Percentiles rank a stretch among this genome's conserved stretches.
Evolutionary conservation across 2,113 vertebrate genomes (phyloP).

Genomic region (Saccopteryx leptura): DNA sequence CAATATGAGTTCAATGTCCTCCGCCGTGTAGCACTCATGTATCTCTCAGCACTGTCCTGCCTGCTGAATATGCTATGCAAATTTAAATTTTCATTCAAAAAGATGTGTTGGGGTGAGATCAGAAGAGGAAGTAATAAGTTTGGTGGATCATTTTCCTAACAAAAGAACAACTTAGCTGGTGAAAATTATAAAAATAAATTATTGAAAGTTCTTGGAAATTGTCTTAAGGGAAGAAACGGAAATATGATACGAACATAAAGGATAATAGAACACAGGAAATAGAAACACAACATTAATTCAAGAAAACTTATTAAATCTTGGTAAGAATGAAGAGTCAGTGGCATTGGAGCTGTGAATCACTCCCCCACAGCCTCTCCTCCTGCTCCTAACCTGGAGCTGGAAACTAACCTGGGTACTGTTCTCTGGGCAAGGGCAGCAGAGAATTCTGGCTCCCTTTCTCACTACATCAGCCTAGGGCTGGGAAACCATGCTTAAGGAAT

Average conservation of each 20-base stretch:
- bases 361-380: neutral
- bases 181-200: neutral
- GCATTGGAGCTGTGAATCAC: neutral
- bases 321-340: neutral
- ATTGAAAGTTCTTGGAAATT: neutral
- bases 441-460: neutral
- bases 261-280: neutral
- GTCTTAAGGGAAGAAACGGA: neutral
- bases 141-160: neutral
- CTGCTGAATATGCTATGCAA: neutral
- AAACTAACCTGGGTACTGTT: neutral
- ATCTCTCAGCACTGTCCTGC: neutral
- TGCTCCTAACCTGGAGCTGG: neutral
- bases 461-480: neutral
- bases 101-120: neutral
- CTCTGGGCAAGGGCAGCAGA: neutral
- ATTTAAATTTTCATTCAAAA: neutral
- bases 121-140: neutral
- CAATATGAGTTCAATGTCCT: neutral
- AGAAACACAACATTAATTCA: conserved; percentile 1
- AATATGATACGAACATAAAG: neutral
- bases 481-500: neutral
- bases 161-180: neutral
- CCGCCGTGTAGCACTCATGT: too few relatives aligned
- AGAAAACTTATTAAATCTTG: neutral